phyloP scores from a whole-genome alignment of 2,113 vertebrate genomes.

The Monarcha castaneiventris region DNA sequence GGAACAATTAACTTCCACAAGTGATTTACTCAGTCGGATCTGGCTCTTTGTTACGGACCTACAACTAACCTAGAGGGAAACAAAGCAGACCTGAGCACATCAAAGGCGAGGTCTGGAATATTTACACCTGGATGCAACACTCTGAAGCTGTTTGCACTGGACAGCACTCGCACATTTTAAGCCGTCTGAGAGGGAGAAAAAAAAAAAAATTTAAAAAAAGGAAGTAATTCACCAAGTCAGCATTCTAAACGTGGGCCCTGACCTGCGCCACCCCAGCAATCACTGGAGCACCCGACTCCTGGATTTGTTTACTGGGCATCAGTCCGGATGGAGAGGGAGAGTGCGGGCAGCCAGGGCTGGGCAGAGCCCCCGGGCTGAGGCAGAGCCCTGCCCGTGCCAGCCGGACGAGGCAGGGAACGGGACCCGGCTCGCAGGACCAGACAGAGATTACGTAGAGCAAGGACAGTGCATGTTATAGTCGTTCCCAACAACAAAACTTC shows the following conservation, averaged over 20 bases:
- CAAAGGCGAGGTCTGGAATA: background rate
- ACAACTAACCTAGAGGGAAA: slow-evolving; percentile 20
- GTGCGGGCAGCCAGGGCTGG: background rate
- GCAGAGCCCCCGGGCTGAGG: slow-evolving; percentile 6
- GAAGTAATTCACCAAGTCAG: slow-evolving; percentile 29
- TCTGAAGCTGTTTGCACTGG: background rate
- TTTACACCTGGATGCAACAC: slow-evolving; percentile 43
- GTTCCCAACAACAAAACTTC: slow-evolving; percentile 70
- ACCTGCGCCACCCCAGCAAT: background rate
- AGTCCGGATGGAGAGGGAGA: slow-evolving; percentile 10
- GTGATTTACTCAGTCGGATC: slow-evolving; percentile 49
- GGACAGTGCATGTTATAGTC: slow-evolving; percentile 62
- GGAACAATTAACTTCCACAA: slow-evolving; percentile 67
- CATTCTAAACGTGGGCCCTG: slow-evolving; percentile 12
- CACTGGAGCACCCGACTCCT: slow-evolving; percentile 1
- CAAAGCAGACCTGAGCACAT: slow-evolving; percentile 32
- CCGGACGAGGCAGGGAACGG: slow-evolving; percentile 4
- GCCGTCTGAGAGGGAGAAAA: background rate
- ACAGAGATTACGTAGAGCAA: slow-evolving; percentile 51
- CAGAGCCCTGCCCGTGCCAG: slow-evolving; percentile 4
- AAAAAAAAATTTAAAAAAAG: background rate
- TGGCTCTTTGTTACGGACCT: slow-evolving; percentile 36
- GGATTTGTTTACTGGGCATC: slow-evolving; percentile 50
- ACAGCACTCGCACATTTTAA: background rate
- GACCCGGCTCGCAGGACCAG: slow-evolving; percentile 24